phyloP scores from a whole-genome alignment of 2,113 vertebrate species.

The Tenebrosternarchus preto region DNA sequence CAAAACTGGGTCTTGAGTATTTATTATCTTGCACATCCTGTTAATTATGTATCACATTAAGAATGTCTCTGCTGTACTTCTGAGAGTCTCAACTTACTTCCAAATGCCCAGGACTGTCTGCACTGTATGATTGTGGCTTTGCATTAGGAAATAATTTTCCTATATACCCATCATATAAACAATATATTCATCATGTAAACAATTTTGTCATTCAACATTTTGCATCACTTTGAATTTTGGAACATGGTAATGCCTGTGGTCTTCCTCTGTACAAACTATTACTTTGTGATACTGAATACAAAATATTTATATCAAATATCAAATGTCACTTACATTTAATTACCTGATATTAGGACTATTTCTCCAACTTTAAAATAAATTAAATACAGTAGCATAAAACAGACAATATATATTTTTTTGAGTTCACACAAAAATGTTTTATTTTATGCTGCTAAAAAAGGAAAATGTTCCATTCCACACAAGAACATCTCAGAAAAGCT shows the following conservation, averaged over 20 bases:
- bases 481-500: constrained; percentile 9
- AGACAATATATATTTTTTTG: not conserved
- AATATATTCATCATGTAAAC: too few relatives aligned
- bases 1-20: not conserved
- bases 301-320: too few relatives aligned
- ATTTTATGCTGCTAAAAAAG: constrained; percentile 15
- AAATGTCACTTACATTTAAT: too few relatives aligned
- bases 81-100: not conserved
- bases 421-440: not conserved
- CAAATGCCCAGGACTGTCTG: not conserved
- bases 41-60: not conserved
- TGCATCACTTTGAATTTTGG: not conserved
- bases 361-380: too few relatives aligned
- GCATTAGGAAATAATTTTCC: not conserved
- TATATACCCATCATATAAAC: not conserved
- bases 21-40: not conserved
- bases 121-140: not conserved
- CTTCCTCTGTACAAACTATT: not conserved
- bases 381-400: too few relatives aligned
- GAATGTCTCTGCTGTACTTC: not conserved
- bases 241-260: not conserved
- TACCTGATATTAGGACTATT: too few relatives aligned
- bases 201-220: not conserved
- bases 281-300: not conserved
- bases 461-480: not conserved